phyloP scores from a whole-genome alignment of 2,888 invertebrate species.

The Phengaris alcon region DNA sequence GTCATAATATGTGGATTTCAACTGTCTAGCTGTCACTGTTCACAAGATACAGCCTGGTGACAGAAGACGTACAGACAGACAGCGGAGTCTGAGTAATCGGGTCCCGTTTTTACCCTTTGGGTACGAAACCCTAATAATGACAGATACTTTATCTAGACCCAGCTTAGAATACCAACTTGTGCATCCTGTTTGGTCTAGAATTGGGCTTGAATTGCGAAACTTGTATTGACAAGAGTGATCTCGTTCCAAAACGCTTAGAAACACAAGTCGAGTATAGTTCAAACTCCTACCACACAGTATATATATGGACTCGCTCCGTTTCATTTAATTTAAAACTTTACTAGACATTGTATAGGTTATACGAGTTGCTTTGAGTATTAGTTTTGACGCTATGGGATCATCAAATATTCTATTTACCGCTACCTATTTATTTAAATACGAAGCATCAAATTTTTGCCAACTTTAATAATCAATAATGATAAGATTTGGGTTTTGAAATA shows the following conservation, averaged over 20 bases:
- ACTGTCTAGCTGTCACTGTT: no score
- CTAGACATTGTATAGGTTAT: neutral
- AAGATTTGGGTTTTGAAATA: no score
- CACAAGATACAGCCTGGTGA: no score
- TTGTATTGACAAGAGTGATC: constrained; percentile 15
- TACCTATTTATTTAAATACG: no score
- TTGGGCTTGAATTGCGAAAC: constrained; percentile 24
- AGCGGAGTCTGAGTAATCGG: no score
- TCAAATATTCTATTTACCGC: no score
- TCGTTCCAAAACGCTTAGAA: constrained; percentile 29
- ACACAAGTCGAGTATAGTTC: constrained; percentile 22
- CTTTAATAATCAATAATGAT: no score
- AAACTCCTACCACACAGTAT: constrained; percentile 1
- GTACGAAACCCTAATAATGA: neutral
- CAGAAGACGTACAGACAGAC: no score
- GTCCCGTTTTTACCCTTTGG: no score
- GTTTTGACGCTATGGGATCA: neutral
- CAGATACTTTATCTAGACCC: constrained; percentile 8
- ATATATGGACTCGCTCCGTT: constrained; percentile 12
- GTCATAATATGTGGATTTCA: no score
- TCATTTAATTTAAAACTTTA: constrained; percentile 10
- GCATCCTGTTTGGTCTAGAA: constrained; percentile 19
- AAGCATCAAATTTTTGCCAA: no score
- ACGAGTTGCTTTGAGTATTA: neutral
- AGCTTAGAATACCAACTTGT: constrained; percentile 17